Conservation (phyloP, 1,140 invertebrate species). For the Drosophila arawakana region DNA sequence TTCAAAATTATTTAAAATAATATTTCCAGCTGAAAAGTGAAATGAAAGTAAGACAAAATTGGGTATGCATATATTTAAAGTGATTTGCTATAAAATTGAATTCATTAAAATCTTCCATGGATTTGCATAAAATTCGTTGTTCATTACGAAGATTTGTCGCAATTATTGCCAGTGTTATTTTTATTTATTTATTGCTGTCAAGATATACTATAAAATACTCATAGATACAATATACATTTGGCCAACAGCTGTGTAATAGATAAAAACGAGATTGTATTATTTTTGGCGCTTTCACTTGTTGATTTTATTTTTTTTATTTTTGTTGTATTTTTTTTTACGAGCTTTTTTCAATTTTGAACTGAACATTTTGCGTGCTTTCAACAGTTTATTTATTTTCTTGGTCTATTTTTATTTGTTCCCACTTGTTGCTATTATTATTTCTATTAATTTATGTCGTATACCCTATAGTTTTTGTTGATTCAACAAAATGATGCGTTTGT, state of each 20-base stretch:
- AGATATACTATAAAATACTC: constrained; percentile 44
- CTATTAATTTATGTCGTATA: constrained; percentile 25
- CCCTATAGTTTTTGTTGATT: constrained; percentile 8
- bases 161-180: constrained; percentile 39
- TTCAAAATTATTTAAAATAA: no score
- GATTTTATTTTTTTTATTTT: constrained; percentile 39
- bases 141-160: constrained; percentile 30
- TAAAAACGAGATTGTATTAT: constrained; percentile 31
- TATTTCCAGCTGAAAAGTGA: background rate
- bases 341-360: constrained; percentile 34
- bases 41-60: background rate
- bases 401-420: constrained; percentile 16
- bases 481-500: constrained; percentile 28
- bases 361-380: constrained; percentile 30
- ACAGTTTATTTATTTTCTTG: constrained; percentile 29
- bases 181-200: constrained; percentile 46
- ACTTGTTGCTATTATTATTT: constrained; percentile 30
- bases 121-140: constrained; percentile 1
- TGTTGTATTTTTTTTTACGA: constrained; percentile 13
- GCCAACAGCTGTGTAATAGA: constrained; percentile 39
- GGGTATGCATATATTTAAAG: background rate
- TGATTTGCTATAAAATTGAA: background rate
- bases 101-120: constrained; percentile 20
- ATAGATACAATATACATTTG: constrained; percentile 56
- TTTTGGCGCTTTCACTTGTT: constrained; percentile 70